phyloP scores from a whole-genome alignment of 2,113 vertebrate genomes.

The Motacilla alba region DNA sequence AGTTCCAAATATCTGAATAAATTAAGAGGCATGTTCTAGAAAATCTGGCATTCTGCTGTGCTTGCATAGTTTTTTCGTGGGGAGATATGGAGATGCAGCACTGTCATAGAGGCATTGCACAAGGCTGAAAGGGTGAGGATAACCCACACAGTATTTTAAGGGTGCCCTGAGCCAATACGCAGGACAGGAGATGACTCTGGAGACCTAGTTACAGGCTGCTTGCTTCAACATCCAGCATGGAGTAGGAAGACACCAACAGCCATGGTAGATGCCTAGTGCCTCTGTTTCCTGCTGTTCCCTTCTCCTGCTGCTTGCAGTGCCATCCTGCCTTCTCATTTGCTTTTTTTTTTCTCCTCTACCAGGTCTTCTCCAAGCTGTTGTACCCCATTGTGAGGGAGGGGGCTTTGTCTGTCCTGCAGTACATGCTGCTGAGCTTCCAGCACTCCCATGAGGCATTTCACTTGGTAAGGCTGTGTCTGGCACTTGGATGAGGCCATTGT shows the following conservation, averaged over 20 bases:
- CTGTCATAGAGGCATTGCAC: not conserved
- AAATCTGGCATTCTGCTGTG: not conserved
- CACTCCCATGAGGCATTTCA: conserved; percentile 85
- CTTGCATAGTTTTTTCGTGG: not conserved
- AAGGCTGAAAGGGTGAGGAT: not conserved
- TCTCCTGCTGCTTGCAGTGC: not conserved
- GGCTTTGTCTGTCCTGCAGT: conserved; percentile 77
- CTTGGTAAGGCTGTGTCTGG: conserved; percentile 68
- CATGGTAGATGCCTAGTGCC: not conserved
- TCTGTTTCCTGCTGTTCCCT: not conserved
- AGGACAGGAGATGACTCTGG: not conserved
- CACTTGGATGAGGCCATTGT: not conserved
- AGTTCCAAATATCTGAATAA: not conserved
- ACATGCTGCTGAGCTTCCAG: conserved; percentile 84
- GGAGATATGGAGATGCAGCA: not conserved
- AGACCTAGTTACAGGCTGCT: not conserved
- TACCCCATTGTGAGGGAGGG: conserved; percentile 80
- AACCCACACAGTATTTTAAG: not conserved
- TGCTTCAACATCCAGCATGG: not conserved
- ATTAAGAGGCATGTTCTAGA: not conserved
- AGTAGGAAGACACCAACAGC: not conserved
- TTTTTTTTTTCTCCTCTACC: not conserved
- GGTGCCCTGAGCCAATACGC: not conserved
- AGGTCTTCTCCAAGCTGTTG: conserved; percentile 82
- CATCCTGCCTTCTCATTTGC: not conserved